These are phyloP conservation scores for Calvadosia cruxmelitensis DNA, from an alignment of 30 jellyfish, hydroid and myxozoan genomes.

Conservation along the genomic window DNA sequence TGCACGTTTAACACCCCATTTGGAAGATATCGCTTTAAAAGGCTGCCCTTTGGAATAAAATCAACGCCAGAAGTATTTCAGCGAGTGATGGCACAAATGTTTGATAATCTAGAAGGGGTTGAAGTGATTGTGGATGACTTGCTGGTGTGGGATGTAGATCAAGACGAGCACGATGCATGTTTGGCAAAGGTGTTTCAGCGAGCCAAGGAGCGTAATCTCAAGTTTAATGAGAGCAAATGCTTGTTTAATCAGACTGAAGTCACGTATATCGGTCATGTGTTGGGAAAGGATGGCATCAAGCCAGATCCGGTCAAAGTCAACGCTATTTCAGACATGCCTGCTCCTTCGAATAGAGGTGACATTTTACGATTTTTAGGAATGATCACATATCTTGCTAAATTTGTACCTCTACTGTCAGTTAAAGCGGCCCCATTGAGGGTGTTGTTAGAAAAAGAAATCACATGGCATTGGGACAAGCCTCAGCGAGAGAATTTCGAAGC, in stretches of 20 bases:
- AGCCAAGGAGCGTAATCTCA: constrained; percentile 5
- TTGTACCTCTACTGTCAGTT: constrained; percentile 15
- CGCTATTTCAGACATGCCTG: constrained; percentile 29
- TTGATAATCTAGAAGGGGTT: constrained; percentile 2
- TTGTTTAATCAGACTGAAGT: constrained; percentile 4
- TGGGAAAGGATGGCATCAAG: constrained; percentile 5
- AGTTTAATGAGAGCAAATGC: constrained; percentile 2
- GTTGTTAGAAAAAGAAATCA: constrained; percentile 11
- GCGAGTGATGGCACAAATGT: constrained; percentile 3
- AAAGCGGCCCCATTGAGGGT: constrained; percentile 9
- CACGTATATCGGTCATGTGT: constrained; percentile 13
- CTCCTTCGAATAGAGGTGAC: constrained; percentile 4
- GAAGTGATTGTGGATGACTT: no score
- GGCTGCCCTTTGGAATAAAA: constrained; percentile 24
- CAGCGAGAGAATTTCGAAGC: constrained; percentile 8
- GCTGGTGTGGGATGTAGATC: no score
- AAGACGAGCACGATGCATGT: constrained; percentile 11
- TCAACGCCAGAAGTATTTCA: constrained; percentile 20
- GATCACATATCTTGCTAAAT: constrained; percentile 5
- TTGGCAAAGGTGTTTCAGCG: constrained; percentile 3
- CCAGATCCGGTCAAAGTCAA: constrained; percentile 14
- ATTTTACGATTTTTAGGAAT: constrained; percentile 5
- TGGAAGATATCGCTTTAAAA: constrained; percentile 26
- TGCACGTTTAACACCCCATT: constrained; percentile 27
- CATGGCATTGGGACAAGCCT: constrained; percentile 17